phyloP scores from a whole-genome alignment of 2,888 invertebrate genomes.

The Keiferia lycopersicella region DNA sequence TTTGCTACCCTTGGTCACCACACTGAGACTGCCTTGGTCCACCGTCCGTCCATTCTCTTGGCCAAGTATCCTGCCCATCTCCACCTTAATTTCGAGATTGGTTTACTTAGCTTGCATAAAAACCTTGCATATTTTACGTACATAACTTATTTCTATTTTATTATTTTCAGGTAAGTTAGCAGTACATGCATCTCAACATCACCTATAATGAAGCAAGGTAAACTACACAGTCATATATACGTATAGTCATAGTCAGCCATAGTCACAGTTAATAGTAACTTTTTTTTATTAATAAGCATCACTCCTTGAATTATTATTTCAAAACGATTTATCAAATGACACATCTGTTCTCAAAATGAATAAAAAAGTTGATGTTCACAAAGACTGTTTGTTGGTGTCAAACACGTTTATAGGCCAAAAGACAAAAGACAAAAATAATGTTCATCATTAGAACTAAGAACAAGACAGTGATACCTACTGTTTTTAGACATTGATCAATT shows the following conservation, averaged over 20 bases:
- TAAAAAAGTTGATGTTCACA: background rate
- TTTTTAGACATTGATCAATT: background rate
- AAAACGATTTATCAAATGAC: background rate
- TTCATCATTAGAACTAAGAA: background rate
- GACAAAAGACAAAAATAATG: background rate
- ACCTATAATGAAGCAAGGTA: background rate
- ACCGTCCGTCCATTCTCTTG: too few species aligned
- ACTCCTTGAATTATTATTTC: too few species aligned
- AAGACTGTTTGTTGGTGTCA: background rate
- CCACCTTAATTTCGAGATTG: too few species aligned
- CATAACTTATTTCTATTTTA: background rate
- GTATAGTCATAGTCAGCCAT: too few species aligned
- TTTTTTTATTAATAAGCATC: too few species aligned
- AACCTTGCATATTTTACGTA: too few species aligned
- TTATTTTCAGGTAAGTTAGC: constrained; percentile 7
- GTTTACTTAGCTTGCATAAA: too few species aligned
- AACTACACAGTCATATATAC: too few species aligned
- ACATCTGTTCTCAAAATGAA: background rate
- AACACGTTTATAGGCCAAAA: constrained; percentile 3
- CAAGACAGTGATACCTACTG: background rate
- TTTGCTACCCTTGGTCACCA: too few species aligned
- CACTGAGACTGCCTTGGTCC: too few species aligned
- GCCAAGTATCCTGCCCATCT: too few species aligned
- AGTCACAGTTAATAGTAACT: too few species aligned
- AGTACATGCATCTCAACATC: background rate